These are phyloP conservation scores for Gonocerus acuteangulatus DNA, from an alignment of 2,888 invertebrate genomes.

Conservation along the genomic window DNA sequence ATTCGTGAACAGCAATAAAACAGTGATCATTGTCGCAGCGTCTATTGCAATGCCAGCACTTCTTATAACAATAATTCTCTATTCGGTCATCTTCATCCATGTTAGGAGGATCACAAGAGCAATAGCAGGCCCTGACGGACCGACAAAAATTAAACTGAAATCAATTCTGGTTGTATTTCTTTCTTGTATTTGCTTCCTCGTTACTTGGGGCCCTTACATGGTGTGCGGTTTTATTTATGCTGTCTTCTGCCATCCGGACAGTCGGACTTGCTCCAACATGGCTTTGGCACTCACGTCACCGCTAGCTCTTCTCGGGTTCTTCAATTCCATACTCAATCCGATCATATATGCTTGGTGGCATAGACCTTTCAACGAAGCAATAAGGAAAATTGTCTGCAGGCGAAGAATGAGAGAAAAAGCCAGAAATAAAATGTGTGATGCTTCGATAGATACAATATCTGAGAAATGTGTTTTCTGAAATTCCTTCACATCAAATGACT, in stretches of 20 bases:
- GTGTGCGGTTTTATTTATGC: constrained; percentile 21
- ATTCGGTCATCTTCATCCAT: not conserved
- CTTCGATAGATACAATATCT: constrained; percentile 8
- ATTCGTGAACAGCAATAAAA: constrained; percentile 7
- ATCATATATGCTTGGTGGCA: constrained; percentile 66
- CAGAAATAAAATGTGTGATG: not conserved
- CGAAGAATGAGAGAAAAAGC: constrained; percentile 5
- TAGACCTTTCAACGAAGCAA: constrained; percentile 53
- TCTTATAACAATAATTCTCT: not conserved
- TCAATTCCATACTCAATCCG: constrained; percentile 57
- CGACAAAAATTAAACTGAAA: constrained; percentile 18
- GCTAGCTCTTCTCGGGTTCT: constrained; percentile 52
- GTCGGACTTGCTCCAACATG: constrained; percentile 46
- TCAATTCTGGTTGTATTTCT: constrained; percentile 28
- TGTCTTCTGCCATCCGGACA: constrained; percentile 4
- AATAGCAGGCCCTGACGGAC: not conserved
- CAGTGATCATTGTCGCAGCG: not conserved
- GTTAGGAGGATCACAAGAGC: not conserved
- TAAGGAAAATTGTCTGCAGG: constrained; percentile 44
- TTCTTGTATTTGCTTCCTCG: constrained; percentile 46
- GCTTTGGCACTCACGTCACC: constrained; percentile 52
- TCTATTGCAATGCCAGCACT: constrained; percentile 2
- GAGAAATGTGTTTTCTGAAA: not conserved
- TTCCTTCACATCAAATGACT: not conserved
- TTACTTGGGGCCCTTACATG: constrained; percentile 49